Evolutionary conservation across 2,888 invertebrate genomes (phyloP).

Genomic region (Pyrrhia umbra): DNA sequence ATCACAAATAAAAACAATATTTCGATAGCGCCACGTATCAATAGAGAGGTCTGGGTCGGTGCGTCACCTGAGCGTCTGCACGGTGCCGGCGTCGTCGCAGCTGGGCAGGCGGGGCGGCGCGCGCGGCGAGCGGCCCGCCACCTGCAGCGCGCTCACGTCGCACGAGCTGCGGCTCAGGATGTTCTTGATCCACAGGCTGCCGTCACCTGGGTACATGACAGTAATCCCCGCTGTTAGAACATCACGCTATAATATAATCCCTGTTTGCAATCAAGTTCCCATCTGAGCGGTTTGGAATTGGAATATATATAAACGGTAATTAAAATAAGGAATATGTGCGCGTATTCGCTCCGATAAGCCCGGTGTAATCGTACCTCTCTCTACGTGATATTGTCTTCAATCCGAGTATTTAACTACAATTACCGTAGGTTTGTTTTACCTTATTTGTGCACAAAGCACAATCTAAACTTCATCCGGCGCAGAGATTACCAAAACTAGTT

Average conservation of each 20-base stretch:
- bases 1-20: too few relatives aligned
- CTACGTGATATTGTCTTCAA: too few relatives aligned
- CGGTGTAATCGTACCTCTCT: too few relatives aligned
- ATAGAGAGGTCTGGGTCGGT: too few relatives aligned
- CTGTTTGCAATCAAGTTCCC: too few relatives aligned
- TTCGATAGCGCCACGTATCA: too few relatives aligned
- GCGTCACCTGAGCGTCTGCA: conserved; percentile 46
- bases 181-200: conserved; percentile 78
- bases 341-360: too few relatives aligned
- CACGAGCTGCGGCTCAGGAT: conserved; percentile 74
- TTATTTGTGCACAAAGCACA: not conserved
- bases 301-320: too few relatives aligned
- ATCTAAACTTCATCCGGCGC: conserved; percentile 5
- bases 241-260: too few relatives aligned
- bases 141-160: conserved; percentile 50
- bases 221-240: not conserved
- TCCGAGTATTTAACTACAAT: too few relatives aligned
- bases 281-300: not conserved
- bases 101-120: not conserved
- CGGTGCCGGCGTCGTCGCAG: not conserved
- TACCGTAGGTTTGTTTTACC: not conserved
- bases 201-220: conserved; percentile 60
- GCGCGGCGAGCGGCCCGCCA: not conserved
- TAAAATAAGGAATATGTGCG: too few relatives aligned
- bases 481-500: conserved; percentile 12